Base-by-base conservation (phyloP, 2,797 vertebrate species). In the Alca torda region DNA sequence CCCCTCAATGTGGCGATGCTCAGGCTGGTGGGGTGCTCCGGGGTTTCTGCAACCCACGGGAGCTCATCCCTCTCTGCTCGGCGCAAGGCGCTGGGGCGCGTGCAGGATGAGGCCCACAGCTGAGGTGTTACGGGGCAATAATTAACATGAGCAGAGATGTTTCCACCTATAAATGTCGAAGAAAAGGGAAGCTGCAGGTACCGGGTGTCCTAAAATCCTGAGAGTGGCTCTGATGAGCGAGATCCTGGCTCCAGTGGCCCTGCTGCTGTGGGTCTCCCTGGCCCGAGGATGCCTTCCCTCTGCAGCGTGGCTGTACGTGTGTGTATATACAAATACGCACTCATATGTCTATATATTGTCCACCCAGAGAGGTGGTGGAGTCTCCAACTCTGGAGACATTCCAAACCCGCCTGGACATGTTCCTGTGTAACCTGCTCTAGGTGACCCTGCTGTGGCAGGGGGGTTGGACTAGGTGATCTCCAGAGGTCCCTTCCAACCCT, bases 41-140 rank as follows among this genome's bases (percentile, higher is more conserved):
- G 23, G 35, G 11, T 33, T 67, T 60, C 37, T 67, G 43, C 26
- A 67, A 64, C 33, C 19, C 4, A 0, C 6, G 2, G 51, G 41
- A 61, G 23, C n/a, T 46, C 13, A 11, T 16, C 13, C 24, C 18
- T 35, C 33, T 80, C 78, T 12, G 31, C 50, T 68, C 39, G 19
- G 11, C 0, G 0, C 16, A 26, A 50, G 4, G 16, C 41, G 21
- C 46, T 57, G 30, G n/a, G n/a, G 23, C 1, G 0, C 18, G 45
- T 11, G 43, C 65, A 68, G 53, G 57, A 73, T 37, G 39, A 74
- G 15, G 41, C 46, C 57, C 14, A 12, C 48, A 19, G 16, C 53
- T 60, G 11, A 64, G 33, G 19, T 69, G 50, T 33, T 56, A 11
- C 15, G 48, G 35, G 67, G 10, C 41, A 60, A 24, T 50, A 33